Evolutionary conservation across 2,888 invertebrate species (phyloP), one percentile per base, ranked within the genome.

Genomic region (Diabrotica balteata): DNA sequence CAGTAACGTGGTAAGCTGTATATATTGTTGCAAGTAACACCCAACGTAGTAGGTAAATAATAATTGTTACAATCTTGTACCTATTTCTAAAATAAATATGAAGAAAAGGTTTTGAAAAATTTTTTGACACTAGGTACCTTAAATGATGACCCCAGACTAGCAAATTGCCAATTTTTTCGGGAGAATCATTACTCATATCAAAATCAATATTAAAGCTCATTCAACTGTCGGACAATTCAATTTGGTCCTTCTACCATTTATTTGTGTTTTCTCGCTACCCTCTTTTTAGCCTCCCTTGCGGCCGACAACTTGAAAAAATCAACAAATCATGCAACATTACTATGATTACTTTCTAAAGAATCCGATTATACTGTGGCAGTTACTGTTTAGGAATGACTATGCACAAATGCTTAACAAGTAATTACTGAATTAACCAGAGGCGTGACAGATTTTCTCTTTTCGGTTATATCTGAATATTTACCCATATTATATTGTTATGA

Each of bases 261-360:
- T 67, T 65, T 59, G 58, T 52, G 62, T 44, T 43, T 43, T 45
- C 44, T 51, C 67, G 58, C 62, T 62, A 45, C 62, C 46, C 55
- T 54, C 47, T 49, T 47, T 55, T 49, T 51, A 59, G 22, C 50
- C 59, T 50, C 47, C 57, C 57, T n/a, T 32, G 49, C 49, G 63
- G 17, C 7, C 11, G 50, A 46, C 47, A 55, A 53, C 59, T 17
- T n/a, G 58, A 57, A 68, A 59, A 72, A 74, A 72, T 69, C 70
- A 66, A 69, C 72, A 70, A 73, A 73, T 74, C 74, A 73, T 71
- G 70, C 73, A 69, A 69, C 72, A 72, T 72, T 70, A 68, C 61
- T 67, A 63, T 70, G 73, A 73, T 74, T 73, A 69, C 63, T 59
- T 64, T 59, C 68, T 46, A 63, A 71, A 69, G 66, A 74, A 74